Evolutionary conservation across 53 echinoderm and acorn worm genomes (phyloP), one percentile per base, ranked within the genome.

Genomic region (Arbacia lixula): DNA sequence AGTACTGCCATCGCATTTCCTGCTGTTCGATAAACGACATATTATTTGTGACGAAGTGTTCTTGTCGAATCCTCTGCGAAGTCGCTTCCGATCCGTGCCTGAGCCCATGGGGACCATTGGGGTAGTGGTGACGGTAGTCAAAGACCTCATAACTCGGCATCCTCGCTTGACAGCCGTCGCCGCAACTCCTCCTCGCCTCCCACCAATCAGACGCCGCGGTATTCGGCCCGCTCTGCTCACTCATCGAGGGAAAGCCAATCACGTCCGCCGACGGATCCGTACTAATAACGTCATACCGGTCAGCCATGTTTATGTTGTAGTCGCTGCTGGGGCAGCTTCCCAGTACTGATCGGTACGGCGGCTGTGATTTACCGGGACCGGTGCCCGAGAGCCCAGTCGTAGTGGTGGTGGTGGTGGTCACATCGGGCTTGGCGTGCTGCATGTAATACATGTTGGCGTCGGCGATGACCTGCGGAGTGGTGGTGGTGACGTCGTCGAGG

Each of bases 361-460:
- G 12, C n/a, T 31, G 31, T 4, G 26, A 8, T 27, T 69, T 69
- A 1, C 69, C 69, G 43, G 27, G 69, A 5, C 26, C 36, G 4
- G 43, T 16, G 8, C 14, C 14, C 58, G 14, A 20, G 26, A 34
- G 74, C 33, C 9, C 64, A 3, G 64, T 33, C 6, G 33, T 32
- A n/a, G n/a, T n/a, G 3, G 74, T 42, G 5, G 57, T 55, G 43
- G n/a, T 56, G 24, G 60, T 25, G 12, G 46, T 41, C 19, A 63
- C 50, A 20, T 81, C 82, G 32, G 82, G 64, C 20, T 81, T 62
- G 2, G 64, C 82, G 17, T 81, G 82, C 34, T 81, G 82, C 31
- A 81, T 63, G 82, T 81, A 81, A 49, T 81, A 81, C 82, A 81
- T 81, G 82, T 81, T 81, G 20, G 82, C 82, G 64, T 81, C 82